Evolutionary conservation across 64 coral and sea anemone species (phyloP).

Genomic region (Dendronephthya gigantea): DNA sequence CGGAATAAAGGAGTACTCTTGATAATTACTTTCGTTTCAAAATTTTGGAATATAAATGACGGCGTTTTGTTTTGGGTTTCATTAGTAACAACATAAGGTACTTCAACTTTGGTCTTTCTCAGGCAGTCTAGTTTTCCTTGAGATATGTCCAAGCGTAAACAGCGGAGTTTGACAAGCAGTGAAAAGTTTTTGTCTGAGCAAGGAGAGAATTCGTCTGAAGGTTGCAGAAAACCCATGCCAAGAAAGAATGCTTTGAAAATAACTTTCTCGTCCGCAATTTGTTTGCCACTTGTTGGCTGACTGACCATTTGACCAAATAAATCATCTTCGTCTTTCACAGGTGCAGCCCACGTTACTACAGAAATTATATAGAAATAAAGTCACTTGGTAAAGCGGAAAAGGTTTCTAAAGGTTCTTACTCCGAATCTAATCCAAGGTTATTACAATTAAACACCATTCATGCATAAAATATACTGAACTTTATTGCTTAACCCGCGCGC

Average conservation of each 20-base stretch:
- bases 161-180: background rate
- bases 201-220: background rate
- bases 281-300: slow-evolving; percentile 95
- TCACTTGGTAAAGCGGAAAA: background rate
- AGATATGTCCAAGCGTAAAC: background rate
- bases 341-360: slow-evolving; percentile 1
- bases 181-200: background rate
- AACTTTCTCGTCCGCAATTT: slow-evolving; percentile 88
- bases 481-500: too few species aligned
- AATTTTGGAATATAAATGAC: background rate
- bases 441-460: too few species aligned
- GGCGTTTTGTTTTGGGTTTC: background rate
- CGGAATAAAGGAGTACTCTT: background rate
- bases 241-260: slow-evolving; percentile 80
- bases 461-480: too few species aligned
- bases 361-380: background rate
- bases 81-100: background rate
- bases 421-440: too few species aligned
- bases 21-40: background rate
- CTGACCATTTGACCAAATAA: slow-evolving; percentile 82
- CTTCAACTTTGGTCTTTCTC: background rate
- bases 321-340: slow-evolving; percentile 31
- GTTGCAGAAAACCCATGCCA: slow-evolving; percentile 10
- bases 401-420: too few species aligned
- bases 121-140: background rate